Evolutionary conservation across 2,113 vertebrate genomes (phyloP).

Genomic region (Channa maculata): DNA sequence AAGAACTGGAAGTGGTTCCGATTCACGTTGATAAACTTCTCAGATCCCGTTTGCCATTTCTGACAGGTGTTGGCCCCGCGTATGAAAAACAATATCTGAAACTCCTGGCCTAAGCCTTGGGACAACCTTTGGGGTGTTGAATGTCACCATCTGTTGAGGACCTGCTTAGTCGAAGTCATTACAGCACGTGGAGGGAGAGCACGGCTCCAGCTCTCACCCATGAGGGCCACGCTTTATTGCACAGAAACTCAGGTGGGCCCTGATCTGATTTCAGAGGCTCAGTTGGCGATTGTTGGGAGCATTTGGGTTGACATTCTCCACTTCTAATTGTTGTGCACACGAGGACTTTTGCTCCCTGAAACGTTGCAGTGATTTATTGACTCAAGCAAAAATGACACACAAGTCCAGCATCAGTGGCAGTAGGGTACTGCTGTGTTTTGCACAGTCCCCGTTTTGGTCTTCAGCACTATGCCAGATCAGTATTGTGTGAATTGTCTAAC

Average conservation of each 20-base stretch:
- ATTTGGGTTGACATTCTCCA: constrained; percentile 50
- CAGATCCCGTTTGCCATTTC: constrained; percentile 27
- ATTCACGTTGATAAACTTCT: constrained; percentile 35
- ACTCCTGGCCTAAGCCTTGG: constrained; percentile 42
- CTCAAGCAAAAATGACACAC: not conserved
- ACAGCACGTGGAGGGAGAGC: constrained; percentile 42
- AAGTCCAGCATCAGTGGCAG: not conserved
- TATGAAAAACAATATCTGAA: constrained; percentile 58
- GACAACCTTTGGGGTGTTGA: constrained; percentile 70
- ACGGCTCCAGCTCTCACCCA: constrained; percentile 27
- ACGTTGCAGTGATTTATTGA: constrained; percentile 37
- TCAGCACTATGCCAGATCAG: not conserved
- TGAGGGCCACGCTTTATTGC: constrained; percentile 67
- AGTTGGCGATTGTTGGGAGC: constrained; percentile 28
- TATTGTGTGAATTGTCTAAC: not conserved
- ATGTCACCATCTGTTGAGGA: constrained; percentile 82
- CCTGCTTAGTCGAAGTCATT: constrained; percentile 62
- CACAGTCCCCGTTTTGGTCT: not conserved
- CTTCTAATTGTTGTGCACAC: constrained; percentile 51
- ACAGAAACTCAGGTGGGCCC: constrained; percentile 65
- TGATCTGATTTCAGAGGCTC: constrained; percentile 66
- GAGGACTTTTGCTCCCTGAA: constrained; percentile 3
- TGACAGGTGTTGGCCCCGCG: constrained; percentile 62
- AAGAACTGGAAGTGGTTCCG: constrained; percentile 18
- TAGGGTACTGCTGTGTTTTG: not conserved